phyloP scores from a whole-genome alignment of 2,888 invertebrate species.

The Drosophila atripex region DNA sequence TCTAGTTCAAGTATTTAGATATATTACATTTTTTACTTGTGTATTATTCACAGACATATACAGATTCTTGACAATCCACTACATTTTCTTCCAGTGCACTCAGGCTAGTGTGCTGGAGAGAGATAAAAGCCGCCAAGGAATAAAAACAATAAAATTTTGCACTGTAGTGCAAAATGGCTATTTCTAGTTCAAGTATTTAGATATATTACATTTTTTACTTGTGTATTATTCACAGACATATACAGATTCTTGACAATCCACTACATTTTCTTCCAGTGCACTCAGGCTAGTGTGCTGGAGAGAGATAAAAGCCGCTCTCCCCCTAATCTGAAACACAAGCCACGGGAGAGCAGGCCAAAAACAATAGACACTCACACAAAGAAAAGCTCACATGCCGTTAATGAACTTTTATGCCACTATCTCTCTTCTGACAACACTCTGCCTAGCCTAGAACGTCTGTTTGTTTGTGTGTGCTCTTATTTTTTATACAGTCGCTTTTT shows the following conservation, averaged over 20 bases:
- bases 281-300: not conserved
- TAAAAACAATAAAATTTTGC: conserved; percentile 1
- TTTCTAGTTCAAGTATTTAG: not conserved
- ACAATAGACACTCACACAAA: conserved; percentile 27
- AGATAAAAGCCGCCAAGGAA: no score
- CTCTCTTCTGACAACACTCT: conserved; percentile 8
- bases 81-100: conserved; percentile 6
- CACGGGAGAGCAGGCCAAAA: conserved; percentile 31
- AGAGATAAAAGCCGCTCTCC: conserved; percentile 25
- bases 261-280: conserved; percentile 7
- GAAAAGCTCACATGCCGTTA: conserved; percentile 61
- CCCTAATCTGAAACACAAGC: conserved; percentile 24
- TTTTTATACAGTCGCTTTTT: conserved; percentile 36
- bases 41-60: no score
- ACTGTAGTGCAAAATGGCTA: not conserved
- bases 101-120: no score
- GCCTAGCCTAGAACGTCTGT: conserved; percentile 4
- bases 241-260: not conserved
- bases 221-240: no score
- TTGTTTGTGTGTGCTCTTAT: conserved; percentile 44
- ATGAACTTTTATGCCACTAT: conserved; percentile 64
- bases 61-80: not conserved
- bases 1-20: not conserved
- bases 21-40: no score
- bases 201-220: not conserved